Evolutionary conservation across 2,797 vertebrate species (phyloP).

Genomic region (Poecile montanus): DNA sequence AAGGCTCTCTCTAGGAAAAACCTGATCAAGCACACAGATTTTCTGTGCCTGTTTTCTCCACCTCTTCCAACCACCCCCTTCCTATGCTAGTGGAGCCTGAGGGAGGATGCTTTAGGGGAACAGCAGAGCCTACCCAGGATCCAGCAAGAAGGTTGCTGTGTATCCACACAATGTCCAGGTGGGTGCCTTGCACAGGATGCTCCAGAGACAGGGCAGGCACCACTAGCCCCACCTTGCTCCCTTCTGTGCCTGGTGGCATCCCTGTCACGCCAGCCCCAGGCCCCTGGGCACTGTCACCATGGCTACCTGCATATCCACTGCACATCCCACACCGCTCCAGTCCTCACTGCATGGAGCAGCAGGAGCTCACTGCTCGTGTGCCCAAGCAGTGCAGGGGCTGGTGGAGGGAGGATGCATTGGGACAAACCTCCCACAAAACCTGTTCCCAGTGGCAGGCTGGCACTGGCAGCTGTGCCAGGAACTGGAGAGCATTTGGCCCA

Average conservation of each 20-base stretch:
- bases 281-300: not conserved
- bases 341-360: fast-evolving
- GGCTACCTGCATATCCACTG: not conserved
- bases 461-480: not conserved
- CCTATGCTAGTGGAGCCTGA: fast-evolving
- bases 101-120: not conserved
- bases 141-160: not conserved
- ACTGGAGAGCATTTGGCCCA: fast-evolving
- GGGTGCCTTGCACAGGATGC: not conserved
- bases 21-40: not conserved
- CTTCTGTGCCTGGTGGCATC: not conserved
- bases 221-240: fast-evolving
- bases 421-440: not conserved
- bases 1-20: not conserved
- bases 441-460: not conserved
- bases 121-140: not conserved
- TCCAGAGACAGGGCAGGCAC: not conserved
- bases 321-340: fast-evolving
- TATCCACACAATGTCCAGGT: fast-evolving
- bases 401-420: fast-evolving
- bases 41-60: not conserved
- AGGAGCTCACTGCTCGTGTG: fast-evolving
- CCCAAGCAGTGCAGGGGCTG: not conserved
- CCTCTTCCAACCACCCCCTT: not conserved
- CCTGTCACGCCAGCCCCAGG: not conserved